Conservation (phyloP, 2,113 vertebrate species). For the Cacatua alba region DNA sequence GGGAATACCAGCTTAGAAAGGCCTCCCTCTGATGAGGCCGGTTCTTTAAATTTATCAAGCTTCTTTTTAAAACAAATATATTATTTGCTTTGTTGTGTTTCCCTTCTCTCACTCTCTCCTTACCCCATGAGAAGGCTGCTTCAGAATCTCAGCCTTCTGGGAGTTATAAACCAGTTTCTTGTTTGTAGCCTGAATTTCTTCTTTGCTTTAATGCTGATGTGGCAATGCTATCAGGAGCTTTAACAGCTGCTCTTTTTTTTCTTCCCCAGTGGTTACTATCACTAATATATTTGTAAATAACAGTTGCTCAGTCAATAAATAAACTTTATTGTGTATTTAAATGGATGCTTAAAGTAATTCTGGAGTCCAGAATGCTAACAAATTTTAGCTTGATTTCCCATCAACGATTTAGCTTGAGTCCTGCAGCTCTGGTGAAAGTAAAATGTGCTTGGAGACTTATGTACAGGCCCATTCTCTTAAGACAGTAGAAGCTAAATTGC, state of each 20-base stretch:
- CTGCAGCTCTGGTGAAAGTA: background rate
- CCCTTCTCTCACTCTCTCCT: background rate
- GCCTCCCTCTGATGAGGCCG: background rate
- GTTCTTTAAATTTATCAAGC: background rate
- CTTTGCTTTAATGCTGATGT: slow-evolving; percentile 39
- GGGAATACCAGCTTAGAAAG: background rate
- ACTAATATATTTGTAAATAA: slow-evolving; percentile 15
- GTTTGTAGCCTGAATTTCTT: background rate
- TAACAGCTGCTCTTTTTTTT: background rate
- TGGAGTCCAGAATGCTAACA: background rate
- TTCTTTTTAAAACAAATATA: background rate
- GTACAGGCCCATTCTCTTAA: background rate
- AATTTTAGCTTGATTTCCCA: slow-evolving; percentile 25
- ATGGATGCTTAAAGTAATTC: slow-evolving; percentile 15
- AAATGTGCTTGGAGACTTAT: background rate
- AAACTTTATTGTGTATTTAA: slow-evolving; percentile 36
- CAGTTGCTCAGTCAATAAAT: background rate
- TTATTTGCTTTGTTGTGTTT: background rate
- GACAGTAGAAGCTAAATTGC: background rate
- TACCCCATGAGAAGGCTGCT: background rate
- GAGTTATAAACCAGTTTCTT: slow-evolving; percentile 31
- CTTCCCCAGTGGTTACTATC: background rate
- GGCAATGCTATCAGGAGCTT: background rate
- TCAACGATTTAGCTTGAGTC: background rate
- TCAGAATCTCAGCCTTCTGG: background rate